Conservation (phyloP, 2,113 vertebrate species). For the Phycodurus eques region DNA sequence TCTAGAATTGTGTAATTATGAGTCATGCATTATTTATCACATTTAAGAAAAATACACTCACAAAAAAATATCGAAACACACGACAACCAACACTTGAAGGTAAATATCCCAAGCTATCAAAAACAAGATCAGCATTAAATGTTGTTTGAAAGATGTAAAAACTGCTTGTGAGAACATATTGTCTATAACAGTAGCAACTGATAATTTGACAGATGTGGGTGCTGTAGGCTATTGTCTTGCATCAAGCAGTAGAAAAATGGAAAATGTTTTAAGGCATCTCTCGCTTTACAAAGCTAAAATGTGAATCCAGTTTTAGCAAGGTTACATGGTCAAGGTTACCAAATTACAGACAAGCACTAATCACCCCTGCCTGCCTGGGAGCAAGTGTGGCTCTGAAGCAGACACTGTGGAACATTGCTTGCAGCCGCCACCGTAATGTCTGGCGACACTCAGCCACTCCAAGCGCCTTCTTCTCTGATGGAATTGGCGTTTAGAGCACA, state of each 20-base stretch:
- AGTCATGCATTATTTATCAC: neutral
- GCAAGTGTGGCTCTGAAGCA: slow-evolving; percentile 65
- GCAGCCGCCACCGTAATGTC: slow-evolving; percentile 42
- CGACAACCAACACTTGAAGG: too few species aligned
- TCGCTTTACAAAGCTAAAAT: slow-evolving; percentile 65
- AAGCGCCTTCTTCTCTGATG: slow-evolving; percentile 39
- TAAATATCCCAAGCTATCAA: neutral
- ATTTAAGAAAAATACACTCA: neutral
- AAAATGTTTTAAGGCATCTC: slow-evolving; percentile 73
- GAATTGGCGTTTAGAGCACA: slow-evolving; percentile 69
- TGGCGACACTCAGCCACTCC: slow-evolving; percentile 40
- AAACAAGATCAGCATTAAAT: neutral
- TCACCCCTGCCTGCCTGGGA: slow-evolving; percentile 60
- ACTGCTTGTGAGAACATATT: neutral
- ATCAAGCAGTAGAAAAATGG: slow-evolving; percentile 59
- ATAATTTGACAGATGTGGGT: neutral
- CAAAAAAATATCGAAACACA: neutral
- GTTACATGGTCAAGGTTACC: slow-evolving; percentile 74
- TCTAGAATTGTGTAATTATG: neutral
- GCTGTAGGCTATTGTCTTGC: slow-evolving; percentile 52
- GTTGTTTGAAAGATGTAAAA: neutral
- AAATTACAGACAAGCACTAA: slow-evolving; percentile 71
- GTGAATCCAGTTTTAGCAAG: slow-evolving; percentile 73
- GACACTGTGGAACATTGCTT: slow-evolving; percentile 53
- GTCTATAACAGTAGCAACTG: neutral